These are phyloP conservation scores for Drosophila aff. DNA, from an alignment of 1,140 invertebrate genomes.

Conservation along the genomic window DNA sequence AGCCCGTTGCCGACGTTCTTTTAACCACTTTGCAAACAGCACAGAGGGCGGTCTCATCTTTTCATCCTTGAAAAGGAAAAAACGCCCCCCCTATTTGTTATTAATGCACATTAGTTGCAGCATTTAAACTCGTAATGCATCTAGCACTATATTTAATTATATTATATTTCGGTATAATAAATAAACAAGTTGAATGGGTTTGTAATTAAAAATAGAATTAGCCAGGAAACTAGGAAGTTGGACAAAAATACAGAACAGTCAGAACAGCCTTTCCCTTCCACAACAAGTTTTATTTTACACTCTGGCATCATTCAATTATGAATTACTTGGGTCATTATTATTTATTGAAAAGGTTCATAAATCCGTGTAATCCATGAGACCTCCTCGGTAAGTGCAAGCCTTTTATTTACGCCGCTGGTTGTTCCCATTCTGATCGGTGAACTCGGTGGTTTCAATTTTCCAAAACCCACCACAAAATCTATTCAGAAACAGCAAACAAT, in stretches of 20 bases:
- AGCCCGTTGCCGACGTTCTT: conserved; percentile 27
- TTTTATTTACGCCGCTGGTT: conserved; percentile 74
- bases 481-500: conserved; percentile 23
- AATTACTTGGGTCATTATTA: conserved; percentile 35
- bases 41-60: conserved; percentile 40
- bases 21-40: conserved; percentile 30
- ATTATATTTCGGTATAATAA: background rate
- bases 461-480: conserved; percentile 57
- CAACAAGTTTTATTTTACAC: conserved; percentile 39
- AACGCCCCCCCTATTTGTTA: conserved; percentile 36
- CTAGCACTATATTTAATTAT: background rate
- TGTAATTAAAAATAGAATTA: background rate
- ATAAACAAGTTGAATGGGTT: background rate
- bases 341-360: conserved; percentile 70
- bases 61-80: conserved; percentile 34
- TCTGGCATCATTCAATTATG: conserved; percentile 80
- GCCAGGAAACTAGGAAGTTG: background rate
- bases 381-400: conserved; percentile 71
- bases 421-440: conserved; percentile 56
- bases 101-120: conserved; percentile 1
- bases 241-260: background rate
- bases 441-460: conserved; percentile 37
- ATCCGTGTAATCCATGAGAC: conserved; percentile 71
- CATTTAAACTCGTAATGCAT: background rate
- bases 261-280: background rate